Conservation (phyloP, 2,888 invertebrate species). For the Laspeyria flexula region DNA sequence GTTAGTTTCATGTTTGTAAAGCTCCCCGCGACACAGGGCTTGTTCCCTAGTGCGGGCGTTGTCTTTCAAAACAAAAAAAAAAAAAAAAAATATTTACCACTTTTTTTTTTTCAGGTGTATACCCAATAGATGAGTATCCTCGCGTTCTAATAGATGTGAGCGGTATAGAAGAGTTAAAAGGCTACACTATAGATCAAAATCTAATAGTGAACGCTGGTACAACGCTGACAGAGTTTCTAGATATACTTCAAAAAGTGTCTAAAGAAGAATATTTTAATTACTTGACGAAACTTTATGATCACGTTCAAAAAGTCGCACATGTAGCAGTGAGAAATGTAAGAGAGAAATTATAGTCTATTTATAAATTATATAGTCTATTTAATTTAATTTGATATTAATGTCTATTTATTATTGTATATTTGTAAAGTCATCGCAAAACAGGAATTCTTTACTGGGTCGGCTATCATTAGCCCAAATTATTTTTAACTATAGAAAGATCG, state of each 20-base stretch:
- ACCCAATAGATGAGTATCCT: constrained; percentile 62
- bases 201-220: constrained; percentile 85
- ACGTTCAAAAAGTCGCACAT: constrained; percentile 88
- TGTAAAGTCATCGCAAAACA: too few relatives aligned
- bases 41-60: too few relatives aligned
- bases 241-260: constrained; percentile 63
- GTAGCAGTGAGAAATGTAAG: constrained; percentile 90
- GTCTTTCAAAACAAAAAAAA: too few relatives aligned
- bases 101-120: constrained; percentile 67
- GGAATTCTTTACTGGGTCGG: too few relatives aligned
- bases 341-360: background rate
- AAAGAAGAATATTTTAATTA: constrained; percentile 81
- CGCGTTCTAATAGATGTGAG: constrained; percentile 87
- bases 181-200: constrained; percentile 60
- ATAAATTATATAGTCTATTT: background rate
- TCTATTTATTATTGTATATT: too few relatives aligned
- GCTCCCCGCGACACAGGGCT: too few relatives aligned
- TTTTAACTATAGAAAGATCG: too few relatives aligned
- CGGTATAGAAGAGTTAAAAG: constrained; percentile 83
- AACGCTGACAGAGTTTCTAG: constrained; percentile 81
- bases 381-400: background rate
- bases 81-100: too few relatives aligned
- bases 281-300: constrained; percentile 84
- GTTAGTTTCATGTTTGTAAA: too few relatives aligned
- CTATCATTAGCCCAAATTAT: too few relatives aligned